Percentiles rank a stretch among this genome's conserved stretches.
Conservation (phyloP, 2,113 vertebrate species). For the Brienomyrus longianalis region DNA sequence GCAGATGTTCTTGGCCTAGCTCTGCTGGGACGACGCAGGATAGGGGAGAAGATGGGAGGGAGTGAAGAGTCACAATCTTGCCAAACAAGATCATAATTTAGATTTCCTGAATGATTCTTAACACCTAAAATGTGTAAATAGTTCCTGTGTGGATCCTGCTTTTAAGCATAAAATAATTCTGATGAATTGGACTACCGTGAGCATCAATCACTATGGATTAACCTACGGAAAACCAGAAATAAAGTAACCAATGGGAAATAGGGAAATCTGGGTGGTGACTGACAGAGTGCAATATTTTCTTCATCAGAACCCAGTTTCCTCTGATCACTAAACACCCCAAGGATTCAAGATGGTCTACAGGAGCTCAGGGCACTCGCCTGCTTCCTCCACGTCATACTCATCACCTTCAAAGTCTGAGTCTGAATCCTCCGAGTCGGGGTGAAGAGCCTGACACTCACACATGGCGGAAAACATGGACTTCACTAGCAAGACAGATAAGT, state of each 20-base stretch:
- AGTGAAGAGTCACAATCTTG: neutral
- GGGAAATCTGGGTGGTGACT: neutral
- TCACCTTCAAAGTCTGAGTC: conserved; percentile 91
- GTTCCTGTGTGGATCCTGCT: neutral
- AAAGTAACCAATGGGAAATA: neutral
- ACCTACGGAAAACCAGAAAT: neutral
- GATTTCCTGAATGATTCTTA: neutral
- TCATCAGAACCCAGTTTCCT: neutral
- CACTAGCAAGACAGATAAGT: conserved; percentile 59
- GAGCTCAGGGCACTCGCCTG: conserved; percentile 59
- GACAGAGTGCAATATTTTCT: neutral
- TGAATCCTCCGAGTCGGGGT: conserved; percentile 84
- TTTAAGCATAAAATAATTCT: neutral
- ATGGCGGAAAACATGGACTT: conserved; percentile 89
- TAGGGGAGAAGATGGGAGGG: neutral
- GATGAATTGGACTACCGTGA: neutral
- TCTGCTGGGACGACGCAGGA: conserved; percentile 51
- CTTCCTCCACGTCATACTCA: conserved; percentile 88
- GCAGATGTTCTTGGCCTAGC: conserved; percentile 73
- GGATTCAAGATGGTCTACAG: neutral
- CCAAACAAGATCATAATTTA: neutral
- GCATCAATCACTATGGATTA: neutral
- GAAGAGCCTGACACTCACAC: conserved; percentile 94
- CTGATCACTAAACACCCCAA: neutral
- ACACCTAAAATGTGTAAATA: neutral